Evolutionary conservation across 2,888 invertebrate species (phyloP), one percentile per base, ranked within the genome.

Genomic region (Uloborus plumipes): DNA sequence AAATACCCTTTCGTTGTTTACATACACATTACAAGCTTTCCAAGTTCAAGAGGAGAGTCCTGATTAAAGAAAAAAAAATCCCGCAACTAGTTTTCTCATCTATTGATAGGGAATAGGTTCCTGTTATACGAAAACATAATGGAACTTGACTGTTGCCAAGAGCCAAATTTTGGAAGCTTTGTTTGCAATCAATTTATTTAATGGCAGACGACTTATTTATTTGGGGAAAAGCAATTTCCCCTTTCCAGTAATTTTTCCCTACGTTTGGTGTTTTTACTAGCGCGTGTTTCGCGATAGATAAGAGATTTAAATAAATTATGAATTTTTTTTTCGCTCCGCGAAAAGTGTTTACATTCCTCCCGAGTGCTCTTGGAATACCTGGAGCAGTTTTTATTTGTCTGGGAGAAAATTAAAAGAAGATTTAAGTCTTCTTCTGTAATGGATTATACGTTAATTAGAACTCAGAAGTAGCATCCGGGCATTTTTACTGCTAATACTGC

Each of bases 181-280:
- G 80, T 81, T 81, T 81, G 80, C 80, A 74, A 81, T 81, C 80
- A 81, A 81, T 81, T 81, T 81, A 55, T 81, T 81, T 81, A 81
- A 81, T 81, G 80, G 80, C 49, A 74, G 62, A 72, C 65, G 78
- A 71, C 71, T 78, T 78, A 78, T 78, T 81, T 81, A 81, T 81
- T 81, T 81, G 59, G 31, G 22, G 70, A 70, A 62, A 64, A 73
- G 55, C 51, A 31, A 31, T 67, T 67, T 62, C 22, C 26, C 26
- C 47, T n/a, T 64, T 64, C 13, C 13, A 26, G 51, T 47, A 61
- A 49, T 77, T 70, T 70, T 70, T 22, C 61, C 59, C 20, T 18
- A 26, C 61, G 31, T 26, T 61, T 49, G 70, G 18, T 39, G 20
- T 59, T 39, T 39, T 39, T 39, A 39, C 39, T 39, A 39, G 72